phyloP scores from a whole-genome alignment of 2,797 vertebrate genomes.

The Lemur catta region DNA sequence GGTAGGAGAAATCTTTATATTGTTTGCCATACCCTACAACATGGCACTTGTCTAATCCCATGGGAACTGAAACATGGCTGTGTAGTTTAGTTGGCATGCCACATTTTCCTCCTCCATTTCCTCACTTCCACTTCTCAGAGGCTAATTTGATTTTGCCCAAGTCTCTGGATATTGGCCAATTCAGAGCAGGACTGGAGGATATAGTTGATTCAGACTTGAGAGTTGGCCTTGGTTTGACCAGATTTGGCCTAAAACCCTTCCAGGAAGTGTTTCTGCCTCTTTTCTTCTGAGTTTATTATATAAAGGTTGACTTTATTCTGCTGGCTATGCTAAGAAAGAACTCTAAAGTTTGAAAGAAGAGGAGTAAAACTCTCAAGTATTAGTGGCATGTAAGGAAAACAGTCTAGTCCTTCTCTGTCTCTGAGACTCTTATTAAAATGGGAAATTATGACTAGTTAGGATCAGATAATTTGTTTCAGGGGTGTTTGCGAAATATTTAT shows the following conservation, averaged over 20 bases:
- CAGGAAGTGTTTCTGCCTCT: not conserved
- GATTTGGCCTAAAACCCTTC: not conserved
- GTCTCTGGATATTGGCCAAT: not conserved
- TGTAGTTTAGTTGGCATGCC: not conserved
- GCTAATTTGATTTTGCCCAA: not conserved
- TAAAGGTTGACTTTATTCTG: not conserved
- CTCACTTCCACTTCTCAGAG: not conserved
- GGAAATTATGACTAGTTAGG: not conserved
- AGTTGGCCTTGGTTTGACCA: not conserved
- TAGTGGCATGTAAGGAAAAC: conserved; percentile 2
- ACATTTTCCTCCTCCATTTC: not conserved
- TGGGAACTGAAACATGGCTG: not conserved
- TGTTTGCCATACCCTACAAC: not conserved
- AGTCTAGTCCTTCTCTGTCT: not conserved
- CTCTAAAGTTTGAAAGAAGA: conserved; percentile 1
- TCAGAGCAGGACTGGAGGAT: not conserved
- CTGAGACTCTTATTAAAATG: conserved; percentile 24
- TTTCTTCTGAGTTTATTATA: not conserved
- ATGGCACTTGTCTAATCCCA: not conserved
- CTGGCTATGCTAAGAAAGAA: not conserved
- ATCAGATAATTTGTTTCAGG: conserved; percentile 26
- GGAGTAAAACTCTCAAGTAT: not conserved
- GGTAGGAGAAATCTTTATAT: not conserved
- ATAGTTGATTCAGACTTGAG: not conserved
- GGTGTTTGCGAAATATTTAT: not conserved